phyloP scores from a whole-genome alignment of 2,113 vertebrate genomes.

The Lutjanus erythropterus region DNA sequence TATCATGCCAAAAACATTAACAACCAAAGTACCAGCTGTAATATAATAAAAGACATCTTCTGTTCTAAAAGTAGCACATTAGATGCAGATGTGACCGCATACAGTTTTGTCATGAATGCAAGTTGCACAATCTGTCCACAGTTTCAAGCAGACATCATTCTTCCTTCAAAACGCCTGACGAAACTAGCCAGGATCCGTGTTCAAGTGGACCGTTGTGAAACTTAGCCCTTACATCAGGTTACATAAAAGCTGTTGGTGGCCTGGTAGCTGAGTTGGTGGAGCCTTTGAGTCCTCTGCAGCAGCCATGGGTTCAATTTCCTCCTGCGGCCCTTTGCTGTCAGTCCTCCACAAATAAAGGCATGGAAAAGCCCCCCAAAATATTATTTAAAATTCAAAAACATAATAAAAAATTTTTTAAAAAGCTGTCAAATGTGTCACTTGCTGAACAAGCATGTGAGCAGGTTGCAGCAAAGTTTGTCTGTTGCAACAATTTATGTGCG shows the following conservation, averaged over 20 bases:
- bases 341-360: too few species aligned
- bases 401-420: too few species aligned
- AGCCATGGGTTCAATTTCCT: too few species aligned
- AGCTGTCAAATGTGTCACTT: constrained; percentile 7
- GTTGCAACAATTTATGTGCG: constrained; percentile 25
- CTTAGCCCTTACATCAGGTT: constrained; percentile 29
- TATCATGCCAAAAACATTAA: background rate
- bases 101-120: background rate
- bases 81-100: background rate
- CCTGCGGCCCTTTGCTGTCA: too few species aligned
- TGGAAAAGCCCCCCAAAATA: too few species aligned
- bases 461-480: constrained; percentile 8
- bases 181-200: background rate
- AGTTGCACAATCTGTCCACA: background rate
- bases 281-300: too few species aligned
- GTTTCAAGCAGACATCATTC: background rate
- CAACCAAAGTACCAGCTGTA: background rate
- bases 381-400: too few species aligned
- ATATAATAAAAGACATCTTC: background rate
- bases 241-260: background rate
- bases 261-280: too few species aligned
- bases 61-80: background rate
- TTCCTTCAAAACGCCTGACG: background rate
- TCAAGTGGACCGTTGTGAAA: background rate
- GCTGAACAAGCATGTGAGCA: background rate